A percentile compares a stretch with the other conserved stretches of the same genome.
Conservation (phyloP, 64 coral and sea anemone genomes). For the Montipora foliosa region DNA sequence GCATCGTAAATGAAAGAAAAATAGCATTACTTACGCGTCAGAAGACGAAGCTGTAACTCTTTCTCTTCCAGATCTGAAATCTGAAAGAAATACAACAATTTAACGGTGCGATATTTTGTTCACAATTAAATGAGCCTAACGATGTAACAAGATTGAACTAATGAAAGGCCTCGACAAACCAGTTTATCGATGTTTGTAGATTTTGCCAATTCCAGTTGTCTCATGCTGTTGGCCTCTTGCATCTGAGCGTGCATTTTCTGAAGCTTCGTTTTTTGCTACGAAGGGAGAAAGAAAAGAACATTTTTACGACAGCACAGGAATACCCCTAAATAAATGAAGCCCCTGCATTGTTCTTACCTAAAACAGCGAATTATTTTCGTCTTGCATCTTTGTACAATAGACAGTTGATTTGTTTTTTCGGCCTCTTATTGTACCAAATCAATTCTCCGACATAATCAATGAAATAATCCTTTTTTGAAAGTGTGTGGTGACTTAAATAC, state of each 20-base stretch:
- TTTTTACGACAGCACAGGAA: background rate
- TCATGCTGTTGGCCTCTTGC: conserved; percentile 80
- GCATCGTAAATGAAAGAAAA: too few relatives aligned
- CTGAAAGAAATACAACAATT: conserved; percentile 38
- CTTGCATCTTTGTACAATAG: too few relatives aligned
- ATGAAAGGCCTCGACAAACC: conserved; percentile 39
- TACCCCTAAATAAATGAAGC: background rate
- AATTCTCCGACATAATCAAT: too few relatives aligned
- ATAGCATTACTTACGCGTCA: conserved; percentile 64
- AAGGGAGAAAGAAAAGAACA: background rate
- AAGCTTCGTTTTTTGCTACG: conserved; percentile 94
- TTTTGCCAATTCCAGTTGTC: conserved; percentile 91
- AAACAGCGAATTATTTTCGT: too few relatives aligned
- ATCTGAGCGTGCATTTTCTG: conserved; percentile 93
- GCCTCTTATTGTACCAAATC: too few relatives aligned
- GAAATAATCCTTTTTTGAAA: too few relatives aligned
- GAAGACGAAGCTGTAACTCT: conserved; percentile 71
- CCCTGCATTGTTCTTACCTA: background rate
- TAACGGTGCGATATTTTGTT: background rate
- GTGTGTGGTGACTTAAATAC: too few relatives aligned
- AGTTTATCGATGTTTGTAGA: conserved; percentile 97
- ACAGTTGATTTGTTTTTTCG: too few relatives aligned
- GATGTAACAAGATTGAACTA: background rate
- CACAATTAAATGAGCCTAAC: background rate
- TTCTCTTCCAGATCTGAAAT: conserved; percentile 93